Conservation (phyloP, 2,113 vertebrate species). For the Centropus unirufus region DNA sequence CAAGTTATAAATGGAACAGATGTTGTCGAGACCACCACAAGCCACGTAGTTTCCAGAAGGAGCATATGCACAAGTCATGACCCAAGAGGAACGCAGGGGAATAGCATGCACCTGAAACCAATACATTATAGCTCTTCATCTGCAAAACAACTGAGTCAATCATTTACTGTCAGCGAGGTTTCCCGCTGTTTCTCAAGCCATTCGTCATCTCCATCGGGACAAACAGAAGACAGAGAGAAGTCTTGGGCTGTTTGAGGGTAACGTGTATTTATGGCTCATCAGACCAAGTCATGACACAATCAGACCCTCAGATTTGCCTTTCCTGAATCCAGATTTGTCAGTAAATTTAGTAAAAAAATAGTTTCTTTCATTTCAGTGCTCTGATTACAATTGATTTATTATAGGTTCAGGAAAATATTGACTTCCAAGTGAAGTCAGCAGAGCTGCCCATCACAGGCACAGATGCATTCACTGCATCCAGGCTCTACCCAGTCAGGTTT, state of each 20-base stretch:
- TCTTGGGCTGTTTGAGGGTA: background rate
- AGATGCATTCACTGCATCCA: background rate
- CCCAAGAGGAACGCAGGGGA: slow-evolving; percentile 97
- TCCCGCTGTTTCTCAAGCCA: background rate
- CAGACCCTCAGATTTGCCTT: background rate
- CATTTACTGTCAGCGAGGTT: background rate
- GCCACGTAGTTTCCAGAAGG: slow-evolving; percentile 98
- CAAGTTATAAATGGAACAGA: slow-evolving; percentile 99
- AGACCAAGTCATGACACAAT: background rate
- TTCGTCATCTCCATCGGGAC: background rate
- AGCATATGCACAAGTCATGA: slow-evolving; percentile 98
- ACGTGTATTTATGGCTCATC: background rate
- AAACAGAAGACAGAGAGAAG: background rate
- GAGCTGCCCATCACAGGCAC: slow-evolving; percentile 1
- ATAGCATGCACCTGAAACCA: slow-evolving; percentile 92
- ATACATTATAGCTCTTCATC: fast-evolving
- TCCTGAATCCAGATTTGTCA: background rate
- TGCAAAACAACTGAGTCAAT: background rate
- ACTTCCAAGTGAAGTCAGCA: slow-evolving; percentile 3
- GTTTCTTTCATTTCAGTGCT: background rate
- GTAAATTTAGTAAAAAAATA: background rate
- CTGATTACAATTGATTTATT: slow-evolving; percentile 32
- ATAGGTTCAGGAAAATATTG: slow-evolving; percentile 22
- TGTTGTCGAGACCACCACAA: slow-evolving; percentile 98
- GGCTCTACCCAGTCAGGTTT: background rate